Evolutionary conservation across 2,113 vertebrate species (phyloP).

Genomic region (Microtus oregoni): DNA sequence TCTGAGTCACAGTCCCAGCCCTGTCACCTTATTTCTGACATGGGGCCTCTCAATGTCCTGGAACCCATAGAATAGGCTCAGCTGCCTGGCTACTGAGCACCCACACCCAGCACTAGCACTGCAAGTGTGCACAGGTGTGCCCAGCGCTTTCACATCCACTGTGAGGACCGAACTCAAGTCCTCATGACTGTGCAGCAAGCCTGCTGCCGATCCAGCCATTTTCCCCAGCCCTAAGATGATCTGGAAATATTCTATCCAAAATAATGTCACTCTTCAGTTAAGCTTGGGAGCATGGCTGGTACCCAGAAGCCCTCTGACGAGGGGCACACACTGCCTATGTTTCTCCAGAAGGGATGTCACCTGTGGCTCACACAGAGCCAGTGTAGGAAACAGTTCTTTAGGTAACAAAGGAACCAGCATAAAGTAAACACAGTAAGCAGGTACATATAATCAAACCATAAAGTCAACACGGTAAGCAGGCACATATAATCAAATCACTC

Average conservation of each 20-base stretch:
- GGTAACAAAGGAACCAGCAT: background rate
- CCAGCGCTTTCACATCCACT: background rate
- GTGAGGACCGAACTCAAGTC: background rate
- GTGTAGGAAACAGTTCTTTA: slow-evolving; percentile 5
- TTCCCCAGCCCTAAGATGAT: background rate
- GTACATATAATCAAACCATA: background rate
- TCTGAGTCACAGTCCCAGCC: background rate
- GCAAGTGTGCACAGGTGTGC: background rate
- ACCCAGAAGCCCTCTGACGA: background rate
- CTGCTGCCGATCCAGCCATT: fast-evolving
- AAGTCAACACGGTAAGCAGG: background rate
- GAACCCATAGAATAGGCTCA: background rate
- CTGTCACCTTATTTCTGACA: background rate
- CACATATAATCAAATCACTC: background rate
- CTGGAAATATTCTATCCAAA: slow-evolving; percentile 26
- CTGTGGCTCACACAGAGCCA: background rate
- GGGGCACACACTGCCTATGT: background rate
- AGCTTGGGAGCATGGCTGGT: background rate
- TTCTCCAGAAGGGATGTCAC: background rate
- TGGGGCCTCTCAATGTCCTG: background rate
- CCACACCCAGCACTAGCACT: background rate
- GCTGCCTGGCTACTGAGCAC: background rate
- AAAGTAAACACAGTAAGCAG: background rate
- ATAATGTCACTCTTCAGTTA: slow-evolving; percentile 31
- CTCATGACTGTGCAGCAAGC: background rate